These are phyloP conservation scores for Edolisoma coerulescens DNA, from an alignment of 2,113 vertebrate genomes.

Conservation along the genomic window DNA sequence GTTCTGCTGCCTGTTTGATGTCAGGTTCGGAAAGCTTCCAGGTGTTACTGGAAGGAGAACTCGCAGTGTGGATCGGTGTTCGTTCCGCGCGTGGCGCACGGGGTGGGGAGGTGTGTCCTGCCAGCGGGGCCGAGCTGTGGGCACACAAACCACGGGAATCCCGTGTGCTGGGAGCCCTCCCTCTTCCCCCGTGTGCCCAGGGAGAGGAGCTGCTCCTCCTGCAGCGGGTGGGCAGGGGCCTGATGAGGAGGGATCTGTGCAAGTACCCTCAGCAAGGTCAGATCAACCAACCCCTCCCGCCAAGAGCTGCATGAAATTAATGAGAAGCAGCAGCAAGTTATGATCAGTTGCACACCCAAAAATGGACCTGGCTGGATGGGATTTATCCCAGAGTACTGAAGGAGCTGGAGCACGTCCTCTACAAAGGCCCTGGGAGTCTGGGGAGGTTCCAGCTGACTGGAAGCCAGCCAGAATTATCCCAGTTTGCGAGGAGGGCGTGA, in stretches of 20 bases:
- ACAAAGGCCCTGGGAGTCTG: neutral
- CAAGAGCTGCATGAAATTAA: neutral
- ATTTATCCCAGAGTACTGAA: neutral
- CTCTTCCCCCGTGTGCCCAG: no score
- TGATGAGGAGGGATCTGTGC: neutral
- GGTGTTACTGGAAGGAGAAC: neutral
- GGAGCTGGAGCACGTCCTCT: neutral
- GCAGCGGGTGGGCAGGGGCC: neutral
- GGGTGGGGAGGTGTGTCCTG: neutral
- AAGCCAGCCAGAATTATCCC: neutral
- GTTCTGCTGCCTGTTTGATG: neutral
- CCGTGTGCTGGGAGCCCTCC: neutral
- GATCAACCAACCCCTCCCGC: neutral
- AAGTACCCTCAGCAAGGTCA: neutral
- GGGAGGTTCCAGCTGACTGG: neutral
- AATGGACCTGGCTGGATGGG: neutral
- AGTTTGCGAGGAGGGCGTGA: neutral
- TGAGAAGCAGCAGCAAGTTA: neutral
- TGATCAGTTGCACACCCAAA: neutral
- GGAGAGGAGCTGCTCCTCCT: neutral
- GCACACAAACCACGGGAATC: neutral
- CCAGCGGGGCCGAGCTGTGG: neutral
- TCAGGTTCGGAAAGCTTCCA: neutral
- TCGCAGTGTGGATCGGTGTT: neutral
- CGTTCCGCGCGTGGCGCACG: fast-evolving